Evolutionary conservation across 2,113 vertebrate genomes (phyloP).

Genomic region (Maccullochella peelii): DNA sequence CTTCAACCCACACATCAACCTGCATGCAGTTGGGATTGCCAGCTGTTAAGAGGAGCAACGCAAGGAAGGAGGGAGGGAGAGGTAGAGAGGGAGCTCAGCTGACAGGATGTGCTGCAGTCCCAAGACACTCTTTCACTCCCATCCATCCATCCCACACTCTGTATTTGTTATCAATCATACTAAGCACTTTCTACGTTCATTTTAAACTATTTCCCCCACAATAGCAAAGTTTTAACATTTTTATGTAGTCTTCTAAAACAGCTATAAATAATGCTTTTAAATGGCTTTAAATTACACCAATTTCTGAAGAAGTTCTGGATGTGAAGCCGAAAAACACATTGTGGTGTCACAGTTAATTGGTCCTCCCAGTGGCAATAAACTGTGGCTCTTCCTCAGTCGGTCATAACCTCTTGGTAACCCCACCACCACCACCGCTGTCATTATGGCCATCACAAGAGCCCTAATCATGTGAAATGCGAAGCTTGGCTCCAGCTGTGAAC

Average conservation of each 20-base stretch:
- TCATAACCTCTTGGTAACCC: conserved; percentile 63
- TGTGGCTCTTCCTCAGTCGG: conserved; percentile 24
- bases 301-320: conserved; percentile 29
- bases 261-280: conserved; percentile 37
- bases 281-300: conserved; percentile 28
- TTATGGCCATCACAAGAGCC: conserved; percentile 52
- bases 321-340: conserved; percentile 40
- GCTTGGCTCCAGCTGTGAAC: conserved; percentile 58
- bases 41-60: conserved; percentile 58
- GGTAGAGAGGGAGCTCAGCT: conserved; percentile 61
- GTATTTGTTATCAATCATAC: conserved; percentile 54
- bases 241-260: conserved; percentile 3
- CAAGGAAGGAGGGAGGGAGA: conserved; percentile 25
- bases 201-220: conserved; percentile 14
- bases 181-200: conserved; percentile 5
- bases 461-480: conserved; percentile 63
- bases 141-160: conserved; percentile 45
- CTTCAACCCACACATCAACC: conserved; percentile 65
- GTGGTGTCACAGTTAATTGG: conserved; percentile 41
- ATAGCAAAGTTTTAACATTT: conserved; percentile 31
- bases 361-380: conserved; percentile 53
- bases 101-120: conserved; percentile 75
- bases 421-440: conserved; percentile 46
- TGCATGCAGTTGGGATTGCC: conserved; percentile 53
- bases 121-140: conserved; percentile 49